These are phyloP conservation scores for Marronus borbonicus DNA, from an alignment of 2,888 invertebrate species.

Conservation along the genomic window DNA sequence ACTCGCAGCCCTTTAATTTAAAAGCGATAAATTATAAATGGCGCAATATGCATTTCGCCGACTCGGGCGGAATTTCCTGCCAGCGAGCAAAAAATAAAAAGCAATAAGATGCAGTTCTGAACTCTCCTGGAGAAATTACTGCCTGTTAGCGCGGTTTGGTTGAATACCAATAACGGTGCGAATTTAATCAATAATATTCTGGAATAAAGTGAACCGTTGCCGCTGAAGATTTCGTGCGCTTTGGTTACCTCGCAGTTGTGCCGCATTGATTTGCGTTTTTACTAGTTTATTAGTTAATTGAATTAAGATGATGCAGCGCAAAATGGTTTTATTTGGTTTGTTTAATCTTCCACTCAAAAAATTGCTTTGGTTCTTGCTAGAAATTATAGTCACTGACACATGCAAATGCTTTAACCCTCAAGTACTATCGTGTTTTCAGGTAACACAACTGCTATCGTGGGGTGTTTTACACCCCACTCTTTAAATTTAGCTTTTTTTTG, in stretches of 20 bases:
- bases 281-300: background rate
- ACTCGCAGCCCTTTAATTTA: constrained; percentile 4
- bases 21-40: constrained; percentile 19
- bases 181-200: constrained; percentile 7
- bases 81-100: background rate
- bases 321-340: too few species aligned
- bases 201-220: background rate
- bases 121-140: background rate
- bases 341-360: too few species aligned
- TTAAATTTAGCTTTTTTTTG: too few species aligned
- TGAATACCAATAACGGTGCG: background rate
- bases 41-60: constrained; percentile 18
- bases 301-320: too few species aligned
- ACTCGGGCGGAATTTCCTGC: background rate
- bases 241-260: background rate
- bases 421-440: too few species aligned
- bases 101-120: constrained; percentile 3
- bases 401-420: too few species aligned
- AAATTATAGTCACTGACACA: too few species aligned
- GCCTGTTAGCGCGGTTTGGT: background rate
- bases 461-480: too few species aligned
- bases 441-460: too few species aligned
- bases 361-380: too few species aligned
- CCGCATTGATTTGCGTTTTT: background rate
- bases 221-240: background rate